Evolutionary conservation across 1,140 invertebrate genomes (phyloP), one percentile per base, ranked within the genome.

Genomic region (Calosoma granatense): DNA sequence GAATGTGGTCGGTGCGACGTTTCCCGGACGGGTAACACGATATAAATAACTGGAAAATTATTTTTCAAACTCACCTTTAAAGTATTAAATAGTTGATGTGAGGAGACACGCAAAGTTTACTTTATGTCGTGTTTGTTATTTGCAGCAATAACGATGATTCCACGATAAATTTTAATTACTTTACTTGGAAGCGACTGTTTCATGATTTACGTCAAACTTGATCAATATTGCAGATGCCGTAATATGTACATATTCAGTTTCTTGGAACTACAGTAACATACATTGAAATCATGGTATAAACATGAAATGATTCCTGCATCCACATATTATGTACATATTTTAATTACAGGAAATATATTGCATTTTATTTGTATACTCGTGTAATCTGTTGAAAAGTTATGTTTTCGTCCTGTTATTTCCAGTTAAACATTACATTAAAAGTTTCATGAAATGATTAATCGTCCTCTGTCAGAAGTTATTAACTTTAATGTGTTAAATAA

Each of bases 41-140:
- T 47, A 47, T 47, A 47, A 47, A 47, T 47, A 47, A 47, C 17
- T 30, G 26, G 26, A 30, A 47, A 47, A 47, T 47, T 47, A 47
- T 47, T 47, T 47, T 47, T 47, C 41, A 47, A 47, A 47, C 9
- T 47, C 17, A 47, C 41, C 9, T 47, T 9, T 47, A 47, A 47
- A 47, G 41, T 12, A 47, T 47, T 47, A 47, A 47, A 17, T 17
- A 12, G 9, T 17, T 47, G 41, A 47, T 47, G 6, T 3, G 6
- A 17, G 17, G 41, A 47, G 41, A 47, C 41, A 47, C 17, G 41
- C 41, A 17, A 47, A 47, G 9, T 47, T 47, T 47, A 17, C 15
- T 9, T 17, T 47, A 47, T 47, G 41, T 3, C 41, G 3, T 36
- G 41, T 47, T 47, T 47, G 17, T 17, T 47, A 47, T 47, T 47